phyloP scores from a whole-genome alignment of 1,140 invertebrate species.

The Fopius arisanus region DNA sequence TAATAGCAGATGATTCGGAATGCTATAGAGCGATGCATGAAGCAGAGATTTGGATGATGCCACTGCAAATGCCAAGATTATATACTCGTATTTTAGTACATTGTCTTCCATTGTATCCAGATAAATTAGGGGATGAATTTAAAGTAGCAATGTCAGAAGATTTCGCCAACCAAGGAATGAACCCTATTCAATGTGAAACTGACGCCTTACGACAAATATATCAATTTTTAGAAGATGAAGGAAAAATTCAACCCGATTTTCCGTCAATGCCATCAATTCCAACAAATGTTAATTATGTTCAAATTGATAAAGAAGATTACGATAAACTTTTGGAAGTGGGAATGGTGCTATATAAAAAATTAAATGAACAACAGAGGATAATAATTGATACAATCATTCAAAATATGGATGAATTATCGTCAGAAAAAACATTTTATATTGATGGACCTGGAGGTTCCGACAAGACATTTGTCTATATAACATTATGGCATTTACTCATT shows the following conservation, averaged over 20 bases:
- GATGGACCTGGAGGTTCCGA: constrained; percentile 35
- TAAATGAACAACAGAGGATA: constrained; percentile 20
- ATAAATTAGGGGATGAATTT: constrained; percentile 12
- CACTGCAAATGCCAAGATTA: constrained; percentile 11
- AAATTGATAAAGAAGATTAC: neutral
- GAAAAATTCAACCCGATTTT: neutral
- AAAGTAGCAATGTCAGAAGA: constrained; percentile 25
- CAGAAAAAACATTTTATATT: constrained; percentile 22
- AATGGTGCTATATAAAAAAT: constrained; percentile 10
- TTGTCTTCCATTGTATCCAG: constrained; percentile 21
- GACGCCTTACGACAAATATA: constrained; percentile 17
- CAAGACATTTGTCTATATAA: constrained; percentile 33
- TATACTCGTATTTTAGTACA: constrained; percentile 20
- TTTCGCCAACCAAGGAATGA: neutral
- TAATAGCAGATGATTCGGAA: constrained; percentile 27
- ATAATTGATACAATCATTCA: constrained; percentile 7
- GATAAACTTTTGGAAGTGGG: constrained; percentile 4
- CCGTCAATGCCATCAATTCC: neutral
- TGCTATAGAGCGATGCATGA: constrained; percentile 26
- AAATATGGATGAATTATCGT: neutral
- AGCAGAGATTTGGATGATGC: constrained; percentile 30
- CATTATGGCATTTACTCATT: constrained; percentile 24
- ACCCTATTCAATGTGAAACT: neutral
- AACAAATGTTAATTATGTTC: neutral
- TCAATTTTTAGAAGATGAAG: constrained; percentile 16